A percentile compares a stretch with the other conserved stretches of the same genome.
phyloP scores from a whole-genome alignment of 53 echinoderm and acorn worm genomes.

The Patiria pectinifera region DNA sequence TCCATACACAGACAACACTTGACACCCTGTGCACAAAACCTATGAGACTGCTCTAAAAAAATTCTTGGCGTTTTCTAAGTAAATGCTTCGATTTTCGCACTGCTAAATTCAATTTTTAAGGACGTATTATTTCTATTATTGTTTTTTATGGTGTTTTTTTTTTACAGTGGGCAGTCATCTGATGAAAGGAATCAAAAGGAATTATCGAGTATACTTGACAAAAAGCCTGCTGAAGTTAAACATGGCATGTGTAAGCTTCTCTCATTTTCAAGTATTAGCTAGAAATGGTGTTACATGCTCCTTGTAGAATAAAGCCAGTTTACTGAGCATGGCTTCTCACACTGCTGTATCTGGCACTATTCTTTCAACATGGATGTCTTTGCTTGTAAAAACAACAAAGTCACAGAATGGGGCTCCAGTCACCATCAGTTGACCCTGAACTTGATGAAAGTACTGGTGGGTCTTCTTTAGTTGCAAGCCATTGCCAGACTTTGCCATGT shows the following conservation, averaged over 20 bases:
- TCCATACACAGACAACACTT: no score
- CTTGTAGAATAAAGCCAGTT: constrained; percentile 27
- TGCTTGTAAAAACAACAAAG: constrained; percentile 28
- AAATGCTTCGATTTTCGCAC: no score
- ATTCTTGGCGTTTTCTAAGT: no score
- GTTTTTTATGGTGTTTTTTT: neutral
- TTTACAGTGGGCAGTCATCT: neutral
- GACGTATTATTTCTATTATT: neutral
- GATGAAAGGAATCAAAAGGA: neutral
- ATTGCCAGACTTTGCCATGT: neutral
- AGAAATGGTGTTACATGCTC: constrained; percentile 12
- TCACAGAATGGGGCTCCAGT: constrained; percentile 42
- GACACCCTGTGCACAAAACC: no score
- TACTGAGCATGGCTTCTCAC: neutral
- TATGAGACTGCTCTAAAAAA: no score
- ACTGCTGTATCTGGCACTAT: constrained; percentile 7
- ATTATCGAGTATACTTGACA: neutral
- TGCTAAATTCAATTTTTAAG: no score
- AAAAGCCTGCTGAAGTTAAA: neutral
- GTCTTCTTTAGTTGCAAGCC: constrained; percentile 1
- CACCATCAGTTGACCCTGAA: constrained; percentile 43
- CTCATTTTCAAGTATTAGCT: neutral
- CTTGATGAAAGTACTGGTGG: constrained; percentile 23
- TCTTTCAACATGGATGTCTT: constrained; percentile 29
- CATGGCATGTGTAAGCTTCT: neutral